A percentile compares a stretch with the other conserved stretches of the same genome.
Evolutionary conservation across 2,888 invertebrate species (phyloP).

Genomic region (Tethea ocularis): DNA sequence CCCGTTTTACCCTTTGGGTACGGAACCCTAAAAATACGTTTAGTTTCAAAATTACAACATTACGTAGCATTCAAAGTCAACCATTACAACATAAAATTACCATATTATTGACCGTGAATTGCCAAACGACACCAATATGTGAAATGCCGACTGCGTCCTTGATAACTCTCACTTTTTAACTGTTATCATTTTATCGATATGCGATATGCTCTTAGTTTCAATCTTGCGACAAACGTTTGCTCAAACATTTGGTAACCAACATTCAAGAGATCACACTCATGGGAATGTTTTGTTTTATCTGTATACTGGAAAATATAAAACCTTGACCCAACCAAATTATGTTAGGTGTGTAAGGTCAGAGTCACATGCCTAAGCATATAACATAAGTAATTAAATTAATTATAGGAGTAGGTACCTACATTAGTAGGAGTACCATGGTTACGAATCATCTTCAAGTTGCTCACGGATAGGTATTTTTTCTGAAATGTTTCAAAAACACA

Average conservation of each 20-base stretch:
- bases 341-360: conserved; percentile 8
- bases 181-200: conserved; percentile 20
- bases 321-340: conserved; percentile 16
- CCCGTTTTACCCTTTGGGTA: no score
- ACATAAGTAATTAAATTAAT: background rate
- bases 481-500: no score
- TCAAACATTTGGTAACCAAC: background rate
- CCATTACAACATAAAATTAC: conserved; percentile 57
- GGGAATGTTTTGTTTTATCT: background rate
- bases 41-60: conserved; percentile 47
- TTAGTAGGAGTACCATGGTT: no score
- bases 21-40: conserved; percentile 58
- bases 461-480: no score
- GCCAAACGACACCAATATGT: conserved; percentile 43
- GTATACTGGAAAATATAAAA: conserved; percentile 2
- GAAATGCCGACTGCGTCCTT: conserved; percentile 49
- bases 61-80: no score
- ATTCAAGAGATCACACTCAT: background rate
- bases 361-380: background rate
- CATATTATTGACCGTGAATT: conserved; percentile 65
- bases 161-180: conserved; percentile 64
- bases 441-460: background rate
- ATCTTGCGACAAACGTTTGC: conserved; percentile 2
- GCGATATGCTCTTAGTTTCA: background rate
- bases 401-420: no score